Evolutionary conservation across 2,113 vertebrate species (phyloP), one percentile per base, ranked within the genome.

Genomic region (Petrocephalus zakoni): DNA sequence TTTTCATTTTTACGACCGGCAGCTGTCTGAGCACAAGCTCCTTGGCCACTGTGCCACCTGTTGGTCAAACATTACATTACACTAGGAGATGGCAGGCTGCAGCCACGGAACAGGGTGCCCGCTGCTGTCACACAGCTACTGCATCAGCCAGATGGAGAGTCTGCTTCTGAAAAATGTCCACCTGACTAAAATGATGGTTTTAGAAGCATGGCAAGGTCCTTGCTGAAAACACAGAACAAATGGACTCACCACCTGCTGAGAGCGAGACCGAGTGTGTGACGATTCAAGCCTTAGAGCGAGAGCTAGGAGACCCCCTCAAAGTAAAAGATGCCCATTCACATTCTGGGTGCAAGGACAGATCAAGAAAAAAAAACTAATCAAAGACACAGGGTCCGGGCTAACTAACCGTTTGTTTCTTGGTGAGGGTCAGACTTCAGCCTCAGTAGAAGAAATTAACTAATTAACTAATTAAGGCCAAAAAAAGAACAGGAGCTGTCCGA

Each of bases 331-430:
- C 46, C 47, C 81, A 51, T 84, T 84, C 19, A 84, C 22, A n/a
- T 84, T 84, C 42, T 51, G 81, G 46, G 21, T 22, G 42, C 34
- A 49, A 84, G 34, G 21, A 72, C 68, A 87, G 49, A 84, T 22
- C 22, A n/a, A 64, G 34, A 47, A 19, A 34, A 78, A 42, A 75
- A 75, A 0, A n/a, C n/a, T 0, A 78, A 78, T 6, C 15, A 17
- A 37, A 75, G 15, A 17, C 13, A 22, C 34, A 13, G 86, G 34
- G 21, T 90, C 19, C 3, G 49, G 85, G 82, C 88, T 90, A 84
- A 91, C 81, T 37, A 86, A 88, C 91, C 7, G 81, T 87, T 90
- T 86, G 51, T 87, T 91, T 90, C 89, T 87, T 87, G 87, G 81
- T 88, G 86, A 85, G 91, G 89, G 21, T 15, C 49, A 29, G 10